Conservation (phyloP, 2,888 invertebrate genomes). For the Odontocolon sp. region DNA sequence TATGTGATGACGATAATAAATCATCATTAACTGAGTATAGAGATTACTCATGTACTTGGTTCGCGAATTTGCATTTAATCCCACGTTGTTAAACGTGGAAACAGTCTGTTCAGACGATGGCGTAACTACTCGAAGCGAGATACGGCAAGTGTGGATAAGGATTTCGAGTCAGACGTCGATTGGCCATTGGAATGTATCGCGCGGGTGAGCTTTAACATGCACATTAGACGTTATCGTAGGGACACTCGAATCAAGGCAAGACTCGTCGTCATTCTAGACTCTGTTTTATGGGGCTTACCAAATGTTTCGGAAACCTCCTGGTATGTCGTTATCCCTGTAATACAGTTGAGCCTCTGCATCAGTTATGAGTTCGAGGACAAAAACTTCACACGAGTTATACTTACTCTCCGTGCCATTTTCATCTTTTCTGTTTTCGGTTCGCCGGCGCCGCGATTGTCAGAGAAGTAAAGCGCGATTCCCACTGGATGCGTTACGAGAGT, state of each 20-base stretch:
- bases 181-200: conserved; percentile 20
- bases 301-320: too few species aligned
- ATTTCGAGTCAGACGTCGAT: conserved; percentile 29
- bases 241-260: conserved; percentile 53
- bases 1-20: neutral
- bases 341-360: too few species aligned
- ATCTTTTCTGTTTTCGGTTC: too few species aligned
- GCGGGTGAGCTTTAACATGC: conserved; percentile 50
- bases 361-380: neutral
- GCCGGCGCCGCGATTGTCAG: too few species aligned
- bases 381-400: neutral
- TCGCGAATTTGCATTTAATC: conserved; percentile 38
- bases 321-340: too few species aligned
- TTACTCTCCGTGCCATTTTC: too few species aligned
- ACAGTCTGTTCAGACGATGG: conserved; percentile 19
- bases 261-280: neutral
- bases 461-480: too few species aligned
- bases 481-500: too few species aligned
- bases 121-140: conserved; percentile 39
- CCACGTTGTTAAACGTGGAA: conserved; percentile 10
- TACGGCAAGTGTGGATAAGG: conserved; percentile 26
- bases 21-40: too few species aligned
- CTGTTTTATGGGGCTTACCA: neutral
- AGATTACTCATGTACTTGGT: conserved; percentile 29
- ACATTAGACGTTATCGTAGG: conserved; percentile 55